These are phyloP conservation scores for Drosophila malerkotliana DNA, from an alignment of 1,140 invertebrate genomes.

Conservation along the genomic window DNA sequence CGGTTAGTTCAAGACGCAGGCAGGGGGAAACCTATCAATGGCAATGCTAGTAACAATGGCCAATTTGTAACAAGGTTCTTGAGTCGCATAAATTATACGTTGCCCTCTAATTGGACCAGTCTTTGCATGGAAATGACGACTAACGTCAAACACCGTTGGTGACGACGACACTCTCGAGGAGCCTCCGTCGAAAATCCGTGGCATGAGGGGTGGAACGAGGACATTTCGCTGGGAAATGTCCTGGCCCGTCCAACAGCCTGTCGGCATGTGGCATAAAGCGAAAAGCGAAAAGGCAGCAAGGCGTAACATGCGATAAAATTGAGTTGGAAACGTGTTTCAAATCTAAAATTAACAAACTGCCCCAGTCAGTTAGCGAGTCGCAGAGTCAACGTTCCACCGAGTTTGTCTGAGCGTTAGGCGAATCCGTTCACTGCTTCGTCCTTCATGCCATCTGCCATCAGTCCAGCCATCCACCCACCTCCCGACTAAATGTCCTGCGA, in stretches of 20 bases:
- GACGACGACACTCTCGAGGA: constrained; percentile 47
- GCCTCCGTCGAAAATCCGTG: constrained; percentile 65
- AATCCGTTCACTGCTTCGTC: constrained; percentile 2
- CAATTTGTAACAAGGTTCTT: constrained; percentile 73
- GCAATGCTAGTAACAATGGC: constrained; percentile 70
- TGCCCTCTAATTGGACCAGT: constrained; percentile 67
- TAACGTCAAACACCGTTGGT: constrained; percentile 23
- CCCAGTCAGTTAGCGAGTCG: constrained; percentile 38
- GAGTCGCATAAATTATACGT: constrained; percentile 75
- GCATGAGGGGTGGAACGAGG: not conserved
- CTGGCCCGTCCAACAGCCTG: constrained; percentile 28
- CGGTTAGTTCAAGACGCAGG: not conserved
- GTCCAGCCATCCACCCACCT: not conserved
- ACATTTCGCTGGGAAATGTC: constrained; percentile 12
- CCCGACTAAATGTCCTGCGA: constrained; percentile 61
- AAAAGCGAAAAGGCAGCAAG: constrained; percentile 78
- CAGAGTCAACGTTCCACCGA: constrained; percentile 19
- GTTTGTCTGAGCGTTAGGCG: constrained; percentile 43
- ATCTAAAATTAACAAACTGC: constrained; percentile 79
- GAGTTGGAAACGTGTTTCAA: constrained; percentile 80
- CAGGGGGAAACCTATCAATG: constrained; percentile 54
- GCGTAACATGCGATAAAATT: constrained; percentile 83
- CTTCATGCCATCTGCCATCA: not conserved
- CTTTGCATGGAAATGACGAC: constrained; percentile 55
- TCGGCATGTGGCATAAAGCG: constrained; percentile 59